Evolutionary conservation across 2,888 invertebrate species (phyloP), one percentile per base, ranked within the genome.

Genomic region (Epinotia ramella): DNA sequence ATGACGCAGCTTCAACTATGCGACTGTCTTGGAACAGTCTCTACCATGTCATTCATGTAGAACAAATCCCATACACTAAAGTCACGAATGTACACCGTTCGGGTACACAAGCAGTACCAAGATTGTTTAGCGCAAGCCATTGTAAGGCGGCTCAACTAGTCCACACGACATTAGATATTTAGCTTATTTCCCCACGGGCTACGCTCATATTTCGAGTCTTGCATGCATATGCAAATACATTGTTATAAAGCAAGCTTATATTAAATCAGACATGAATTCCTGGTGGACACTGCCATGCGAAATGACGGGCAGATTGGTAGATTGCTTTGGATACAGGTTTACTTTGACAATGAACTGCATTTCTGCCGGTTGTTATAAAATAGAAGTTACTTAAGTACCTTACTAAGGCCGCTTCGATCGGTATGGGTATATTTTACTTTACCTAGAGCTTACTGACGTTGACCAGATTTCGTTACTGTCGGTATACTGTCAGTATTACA

Each of bases 131-230:
- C 70, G 72, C 73, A 53, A 46, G 24, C 69, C 71, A 72, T 73
- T 79, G 77, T 78, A 77, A 78, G 79, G 80, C 77, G 79, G 78
- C 78, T 79, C 79, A 81, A 79, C 81, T 80, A 66, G 68, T 63
- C 66, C 71, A 67, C 67, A 67, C 70, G 83, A 85, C 85, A 86
- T 86, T 88, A 72, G 62, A 76, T 76, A 88, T 87, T 84, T 84
- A 84, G 86, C 82, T 87, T 88, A 88, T 88, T 88, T 87, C 86
- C 86, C 88, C 82, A 74, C 79, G 84, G 86, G 76, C 81, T 76
- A 78, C 79, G 81, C 80, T 83, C 83, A 86, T 86, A 84, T 86
- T 84, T 83, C 84, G 78, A 80, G 80, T 82, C 81, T 73, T 77
- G 77, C 64, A 81, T 82, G 82, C 81, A 82, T 82, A 83, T 72